These are phyloP conservation scores for Andrena camellia DNA, from an alignment of 2,888 invertebrate genomes.

Conservation along the genomic window DNA sequence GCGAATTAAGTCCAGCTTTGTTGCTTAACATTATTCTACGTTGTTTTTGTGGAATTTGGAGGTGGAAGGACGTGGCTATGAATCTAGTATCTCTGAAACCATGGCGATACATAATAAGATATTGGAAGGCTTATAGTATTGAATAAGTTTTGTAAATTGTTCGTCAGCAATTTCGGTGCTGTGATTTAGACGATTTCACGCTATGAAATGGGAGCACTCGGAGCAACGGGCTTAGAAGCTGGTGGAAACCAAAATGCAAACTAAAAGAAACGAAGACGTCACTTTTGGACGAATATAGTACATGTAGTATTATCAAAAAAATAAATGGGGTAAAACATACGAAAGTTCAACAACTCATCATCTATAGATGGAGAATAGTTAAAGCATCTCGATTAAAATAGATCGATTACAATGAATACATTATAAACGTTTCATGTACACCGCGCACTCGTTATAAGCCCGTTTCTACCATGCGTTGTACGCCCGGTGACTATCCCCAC, in stretches of 20 bases:
- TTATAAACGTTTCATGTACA: constrained; percentile 19
- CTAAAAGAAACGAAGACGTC: too few species aligned
- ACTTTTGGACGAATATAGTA: too few species aligned
- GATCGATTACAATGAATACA: constrained; percentile 8
- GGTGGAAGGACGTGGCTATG: not conserved
- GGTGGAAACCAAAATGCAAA: too few species aligned
- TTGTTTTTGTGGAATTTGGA: too few species aligned
- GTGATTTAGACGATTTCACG: constrained; percentile 25
- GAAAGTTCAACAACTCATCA: not conserved
- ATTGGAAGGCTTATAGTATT: constrained; percentile 43
- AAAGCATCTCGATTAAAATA: not conserved
- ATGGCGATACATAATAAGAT: constrained; percentile 20
- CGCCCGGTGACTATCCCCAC: too few species aligned
- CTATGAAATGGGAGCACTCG: constrained; percentile 22
- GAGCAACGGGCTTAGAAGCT: constrained; percentile 48
- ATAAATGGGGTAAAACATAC: too few species aligned
- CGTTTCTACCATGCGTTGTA: too few species aligned
- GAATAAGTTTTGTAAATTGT: constrained; percentile 35
- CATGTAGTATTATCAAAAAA: too few species aligned
- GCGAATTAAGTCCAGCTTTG: too few species aligned
- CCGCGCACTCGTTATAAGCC: too few species aligned
- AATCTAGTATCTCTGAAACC: constrained; percentile 45
- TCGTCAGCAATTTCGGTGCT: constrained; percentile 31
- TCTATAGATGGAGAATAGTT: not conserved
- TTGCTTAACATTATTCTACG: too few species aligned